Percentiles rank a stretch among this genome's conserved stretches.
These are phyloP conservation scores for Lepeophtheirus salmonis DNA, from an alignment of 1,140 invertebrate species.

Conservation along the genomic window DNA sequence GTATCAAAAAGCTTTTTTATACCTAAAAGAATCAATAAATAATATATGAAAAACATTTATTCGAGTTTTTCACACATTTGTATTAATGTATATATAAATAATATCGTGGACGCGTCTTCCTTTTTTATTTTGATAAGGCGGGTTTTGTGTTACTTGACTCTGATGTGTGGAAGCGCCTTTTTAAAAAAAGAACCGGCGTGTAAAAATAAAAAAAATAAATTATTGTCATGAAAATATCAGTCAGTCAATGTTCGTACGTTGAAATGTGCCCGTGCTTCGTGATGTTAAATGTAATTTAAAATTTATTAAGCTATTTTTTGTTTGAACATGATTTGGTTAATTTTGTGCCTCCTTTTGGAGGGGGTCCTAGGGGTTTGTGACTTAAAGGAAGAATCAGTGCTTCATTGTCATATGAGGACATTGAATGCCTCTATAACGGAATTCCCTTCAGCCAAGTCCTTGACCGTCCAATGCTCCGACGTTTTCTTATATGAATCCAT, in stretches of 20 bases:
- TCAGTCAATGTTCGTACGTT: background rate
- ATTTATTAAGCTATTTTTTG: background rate
- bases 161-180: too few relatives aligned
- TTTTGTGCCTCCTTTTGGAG: background rate
- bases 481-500: slow-evolving; percentile 57
- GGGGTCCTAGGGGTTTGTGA: background rate
- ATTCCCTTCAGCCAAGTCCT: background rate
- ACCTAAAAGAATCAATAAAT: too few relatives aligned
- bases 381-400: background rate
- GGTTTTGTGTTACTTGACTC: background rate
- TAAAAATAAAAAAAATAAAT: background rate
- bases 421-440: background rate
- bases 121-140: background rate
- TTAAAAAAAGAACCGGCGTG: background rate
- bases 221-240: background rate
- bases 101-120: background rate
- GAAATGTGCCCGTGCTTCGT: background rate
- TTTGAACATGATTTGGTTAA: background rate
- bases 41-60: too few relatives aligned
- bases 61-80: background rate
- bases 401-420: background rate
- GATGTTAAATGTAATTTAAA: background rate
- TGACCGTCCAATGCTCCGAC: slow-evolving; percentile 48
- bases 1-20: too few relatives aligned
- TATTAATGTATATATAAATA: background rate